Evolutionary conservation across 1,140 invertebrate genomes (phyloP), one percentile per base, ranked within the genome.

Genomic region (Hesperophylax magnus): DNA sequence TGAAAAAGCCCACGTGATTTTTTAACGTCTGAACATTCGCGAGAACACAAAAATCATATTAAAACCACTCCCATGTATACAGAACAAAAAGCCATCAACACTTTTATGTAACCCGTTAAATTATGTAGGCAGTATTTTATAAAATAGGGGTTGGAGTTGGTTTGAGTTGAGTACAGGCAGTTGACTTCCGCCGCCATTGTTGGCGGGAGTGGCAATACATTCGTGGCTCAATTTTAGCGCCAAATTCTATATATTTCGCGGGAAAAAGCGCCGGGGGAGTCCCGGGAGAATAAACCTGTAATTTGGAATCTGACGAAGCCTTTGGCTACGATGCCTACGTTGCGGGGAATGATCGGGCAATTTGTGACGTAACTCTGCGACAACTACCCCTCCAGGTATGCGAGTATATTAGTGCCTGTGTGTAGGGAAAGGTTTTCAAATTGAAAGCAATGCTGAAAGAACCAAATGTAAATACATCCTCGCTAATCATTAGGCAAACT

Each of bases 271-370:
- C n/a, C 67, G 18, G 39, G 39, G 31, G 67, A 71, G 67, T 71
- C 67, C 67, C 67, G 7, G 2, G 67, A 39, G 67, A 20, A 71
- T 52, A 71, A 47, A 71, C 67, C 67, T 71, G 67, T 71, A 71
- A 71, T 71, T 71, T 71, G 67, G 22, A 71, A 71, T 47, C 67
- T 47, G 67, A 71, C n/a, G 67, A 47, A 71, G 67, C 67, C 39
- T 71, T 71, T 22, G 34, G 67, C 63, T 11, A 67, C n/a, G 31
- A n/a, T 67, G 63, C 63, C 63, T 22, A n/a, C 31, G 63, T n/a
- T n/a, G 63, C 17, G 14, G 24, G 27, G 17, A 67, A 67, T 67
- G 63, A 67, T 67, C 63, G 63, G 9, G 63, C 31, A 31, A 67
- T 67, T 67, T 67, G 63, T 31, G 27, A 67, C 31, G 39, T 47